Conservation (phyloP, 2,888 invertebrate species). For the Zonitis immaculata region DNA sequence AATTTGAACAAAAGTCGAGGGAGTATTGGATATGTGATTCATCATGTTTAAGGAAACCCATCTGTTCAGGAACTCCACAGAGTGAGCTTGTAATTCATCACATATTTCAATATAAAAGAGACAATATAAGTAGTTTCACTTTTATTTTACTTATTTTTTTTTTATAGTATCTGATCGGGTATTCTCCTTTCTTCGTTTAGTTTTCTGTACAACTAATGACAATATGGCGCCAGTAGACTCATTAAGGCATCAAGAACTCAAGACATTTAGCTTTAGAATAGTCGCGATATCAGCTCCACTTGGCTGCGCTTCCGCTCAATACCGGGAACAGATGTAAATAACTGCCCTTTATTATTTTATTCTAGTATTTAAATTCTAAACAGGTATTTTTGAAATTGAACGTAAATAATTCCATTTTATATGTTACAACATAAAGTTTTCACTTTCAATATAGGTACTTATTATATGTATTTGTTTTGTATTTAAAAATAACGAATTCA, state of each 20-base stretch:
- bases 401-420: conserved; percentile 26
- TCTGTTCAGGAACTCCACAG: conserved; percentile 25
- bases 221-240: conserved; percentile 27
- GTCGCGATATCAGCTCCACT: conserved; percentile 24
- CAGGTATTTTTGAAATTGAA: conserved; percentile 26
- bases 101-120: conserved; percentile 28
- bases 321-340: conserved; percentile 26
- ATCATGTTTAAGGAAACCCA: conserved; percentile 29
- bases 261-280: conserved; percentile 25
- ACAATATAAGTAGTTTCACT: no score
- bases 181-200: conserved; percentile 18
- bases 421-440: conserved; percentile 20
- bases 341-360: conserved; percentile 25
- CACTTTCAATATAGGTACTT: conserved; percentile 22
- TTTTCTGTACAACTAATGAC: conserved; percentile 23
- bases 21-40: conserved; percentile 26
- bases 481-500: no score
- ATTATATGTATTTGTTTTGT: no score
- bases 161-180: conserved; percentile 13
- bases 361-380: conserved; percentile 25
- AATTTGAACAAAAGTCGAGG: conserved; percentile 27
- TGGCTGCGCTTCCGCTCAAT: conserved; percentile 20
- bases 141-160: conserved; percentile 20
- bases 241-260: conserved; percentile 25
- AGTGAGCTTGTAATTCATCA: conserved; percentile 29